Conservation (phyloP, 1,140 invertebrate species). For the Zaprionus lachaisei region DNA sequence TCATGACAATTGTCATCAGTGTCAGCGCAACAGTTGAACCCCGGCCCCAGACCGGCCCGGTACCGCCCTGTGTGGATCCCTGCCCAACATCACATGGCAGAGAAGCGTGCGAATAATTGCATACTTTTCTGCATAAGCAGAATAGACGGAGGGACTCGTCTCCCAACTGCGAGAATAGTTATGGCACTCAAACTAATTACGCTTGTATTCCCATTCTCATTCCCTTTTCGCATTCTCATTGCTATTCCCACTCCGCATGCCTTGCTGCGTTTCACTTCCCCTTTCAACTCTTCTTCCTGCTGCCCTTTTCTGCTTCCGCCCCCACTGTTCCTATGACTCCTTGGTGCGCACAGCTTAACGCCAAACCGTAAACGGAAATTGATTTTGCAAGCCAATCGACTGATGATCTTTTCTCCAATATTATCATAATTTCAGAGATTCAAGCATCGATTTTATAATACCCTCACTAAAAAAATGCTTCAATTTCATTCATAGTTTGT, state of each 20-base stretch:
- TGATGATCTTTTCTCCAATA: constrained; percentile 57
- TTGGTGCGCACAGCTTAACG: constrained; percentile 9
- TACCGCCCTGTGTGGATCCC: no score
- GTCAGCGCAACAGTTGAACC: constrained; percentile 54
- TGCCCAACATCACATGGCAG: not conserved
- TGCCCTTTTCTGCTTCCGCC: not conserved
- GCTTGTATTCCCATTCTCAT: not conserved
- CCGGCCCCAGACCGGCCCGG: no score
- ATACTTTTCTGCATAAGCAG: constrained; percentile 53
- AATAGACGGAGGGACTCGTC: not conserved
- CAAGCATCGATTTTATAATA: constrained; percentile 45
- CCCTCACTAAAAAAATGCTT: not conserved
- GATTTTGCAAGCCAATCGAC: constrained; percentile 70
- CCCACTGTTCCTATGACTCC: not conserved
- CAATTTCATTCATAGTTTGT: not conserved
- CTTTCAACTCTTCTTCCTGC: not conserved
- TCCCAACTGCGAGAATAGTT: constrained; percentile 19
- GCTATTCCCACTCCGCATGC: constrained; percentile 10
- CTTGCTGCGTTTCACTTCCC: not conserved
- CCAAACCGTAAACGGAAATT: constrained; percentile 71
- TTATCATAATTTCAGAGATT: constrained; percentile 15
- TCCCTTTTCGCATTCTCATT: not conserved
- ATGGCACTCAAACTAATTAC: constrained; percentile 74
- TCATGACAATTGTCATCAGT: constrained; percentile 35
- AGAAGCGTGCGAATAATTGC: constrained; percentile 72